Evolutionary conservation across 35 echinoderm and acorn worm genomes (phyloP).

Genomic region (Strongylocentrotus purpuratus): DNA sequence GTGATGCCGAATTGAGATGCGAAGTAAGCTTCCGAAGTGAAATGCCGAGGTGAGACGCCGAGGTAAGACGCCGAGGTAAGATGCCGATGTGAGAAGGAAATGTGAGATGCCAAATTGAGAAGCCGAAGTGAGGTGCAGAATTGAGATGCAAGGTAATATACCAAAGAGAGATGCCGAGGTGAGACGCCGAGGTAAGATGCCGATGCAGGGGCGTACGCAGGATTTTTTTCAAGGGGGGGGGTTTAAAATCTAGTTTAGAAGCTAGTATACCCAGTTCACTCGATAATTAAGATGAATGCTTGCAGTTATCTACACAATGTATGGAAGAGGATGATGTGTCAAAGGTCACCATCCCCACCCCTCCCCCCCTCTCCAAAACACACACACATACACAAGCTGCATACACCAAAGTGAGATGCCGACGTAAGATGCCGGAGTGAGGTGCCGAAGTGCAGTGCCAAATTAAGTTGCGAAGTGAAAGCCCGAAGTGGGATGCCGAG

Average conservation of each 20-base stretch:
- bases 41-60: background rate
- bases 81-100: background rate
- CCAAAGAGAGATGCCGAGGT: background rate
- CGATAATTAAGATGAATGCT: too few species aligned
- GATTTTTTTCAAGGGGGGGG: too few species aligned
- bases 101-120: background rate
- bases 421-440: background rate
- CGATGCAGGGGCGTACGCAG: too few species aligned
- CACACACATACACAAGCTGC: too few species aligned
- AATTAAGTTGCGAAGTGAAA: too few species aligned
- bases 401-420: background rate
- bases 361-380: too few species aligned
- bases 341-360: too few species aligned
- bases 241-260: too few species aligned
- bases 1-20: background rate
- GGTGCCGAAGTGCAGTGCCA: background rate
- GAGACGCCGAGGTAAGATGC: background rate
- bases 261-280: too few species aligned
- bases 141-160: background rate
- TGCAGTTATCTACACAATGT: too few species aligned
- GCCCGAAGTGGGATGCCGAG: too few species aligned
- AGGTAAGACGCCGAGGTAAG: background rate
- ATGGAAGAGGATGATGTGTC: too few species aligned
- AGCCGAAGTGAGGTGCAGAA: background rate
- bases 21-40: background rate